Evolutionary conservation across 1,140 invertebrate genomes (phyloP).

Genomic region (Bathynomus jamesi): DNA sequence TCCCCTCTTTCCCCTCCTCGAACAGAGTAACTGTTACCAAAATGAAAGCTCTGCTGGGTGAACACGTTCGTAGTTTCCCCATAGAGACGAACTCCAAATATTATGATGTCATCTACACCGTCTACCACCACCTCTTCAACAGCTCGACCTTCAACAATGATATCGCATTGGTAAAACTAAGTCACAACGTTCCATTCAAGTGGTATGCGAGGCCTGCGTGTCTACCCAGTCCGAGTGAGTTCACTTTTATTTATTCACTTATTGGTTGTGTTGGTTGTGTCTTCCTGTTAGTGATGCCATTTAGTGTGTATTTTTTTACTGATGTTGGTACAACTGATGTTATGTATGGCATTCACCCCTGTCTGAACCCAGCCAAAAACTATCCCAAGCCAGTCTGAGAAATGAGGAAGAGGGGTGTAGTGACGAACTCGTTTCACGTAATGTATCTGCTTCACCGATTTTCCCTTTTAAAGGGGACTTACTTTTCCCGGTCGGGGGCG

Average conservation of each 20-base stretch:
- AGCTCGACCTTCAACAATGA: constrained; percentile 68
- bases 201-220: constrained; percentile 66
- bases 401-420: too few relatives aligned
- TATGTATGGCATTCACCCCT: background rate
- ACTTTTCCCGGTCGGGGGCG: too few relatives aligned
- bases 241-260: constrained; percentile 34
- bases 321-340: background rate
- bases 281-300: background rate
- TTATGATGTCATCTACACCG: constrained; percentile 61
- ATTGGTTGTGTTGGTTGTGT: too few relatives aligned
- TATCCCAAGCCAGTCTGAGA: too few relatives aligned
- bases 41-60: constrained; percentile 59
- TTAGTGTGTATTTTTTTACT: background rate
- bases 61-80: constrained; percentile 60
- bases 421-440: too few relatives aligned
- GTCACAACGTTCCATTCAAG: constrained; percentile 56
- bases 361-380: too few relatives aligned
- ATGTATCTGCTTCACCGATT: too few relatives aligned
- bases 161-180: constrained; percentile 63
- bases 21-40: constrained; percentile 39
- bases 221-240: constrained; percentile 55
- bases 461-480: too few relatives aligned
- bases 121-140: constrained; percentile 62
- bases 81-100: constrained; percentile 60
- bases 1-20: background rate